phyloP scores from a whole-genome alignment of 2,113 vertebrate species.

The Pedionomus torquatus region DNA sequence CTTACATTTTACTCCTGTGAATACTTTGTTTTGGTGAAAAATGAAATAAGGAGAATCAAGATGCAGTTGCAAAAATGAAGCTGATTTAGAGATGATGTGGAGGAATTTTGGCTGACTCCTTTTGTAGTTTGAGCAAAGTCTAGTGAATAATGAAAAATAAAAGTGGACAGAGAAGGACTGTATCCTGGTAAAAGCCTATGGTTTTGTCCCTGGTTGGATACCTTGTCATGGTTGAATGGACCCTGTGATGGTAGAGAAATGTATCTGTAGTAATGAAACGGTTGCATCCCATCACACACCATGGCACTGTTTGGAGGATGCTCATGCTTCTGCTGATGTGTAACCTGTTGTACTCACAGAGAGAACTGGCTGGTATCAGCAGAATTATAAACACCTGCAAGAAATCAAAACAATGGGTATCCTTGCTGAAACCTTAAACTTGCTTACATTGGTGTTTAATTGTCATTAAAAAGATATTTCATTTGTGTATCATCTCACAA shows the following conservation, averaged over 20 bases:
- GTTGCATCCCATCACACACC: not conserved
- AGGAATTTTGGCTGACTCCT: not conserved
- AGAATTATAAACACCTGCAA: not conserved
- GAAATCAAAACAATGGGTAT: not conserved
- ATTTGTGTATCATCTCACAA: not conserved
- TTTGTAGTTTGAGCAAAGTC: not conserved
- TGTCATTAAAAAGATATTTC: not conserved
- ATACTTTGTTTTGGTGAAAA: not conserved
- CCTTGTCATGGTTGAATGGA: not conserved
- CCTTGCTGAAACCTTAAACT: not conserved
- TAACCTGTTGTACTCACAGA: not conserved
- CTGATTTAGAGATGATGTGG: fast-evolving
- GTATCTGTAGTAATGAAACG: not conserved
- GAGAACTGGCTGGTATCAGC: not conserved
- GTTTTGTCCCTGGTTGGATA: not conserved
- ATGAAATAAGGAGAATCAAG: not conserved
- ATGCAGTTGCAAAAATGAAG: not conserved
- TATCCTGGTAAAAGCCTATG: not conserved
- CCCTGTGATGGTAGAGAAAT: not conserved
- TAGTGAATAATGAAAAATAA: not conserved
- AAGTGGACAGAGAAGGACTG: not conserved
- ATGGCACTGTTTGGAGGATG: not conserved
- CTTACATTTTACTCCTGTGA: not conserved
- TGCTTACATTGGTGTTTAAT: not conserved
- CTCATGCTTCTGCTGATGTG: not conserved